Conservation (phyloP, 1,140 invertebrate genomes). For the Ridgeia piscesae region DNA sequence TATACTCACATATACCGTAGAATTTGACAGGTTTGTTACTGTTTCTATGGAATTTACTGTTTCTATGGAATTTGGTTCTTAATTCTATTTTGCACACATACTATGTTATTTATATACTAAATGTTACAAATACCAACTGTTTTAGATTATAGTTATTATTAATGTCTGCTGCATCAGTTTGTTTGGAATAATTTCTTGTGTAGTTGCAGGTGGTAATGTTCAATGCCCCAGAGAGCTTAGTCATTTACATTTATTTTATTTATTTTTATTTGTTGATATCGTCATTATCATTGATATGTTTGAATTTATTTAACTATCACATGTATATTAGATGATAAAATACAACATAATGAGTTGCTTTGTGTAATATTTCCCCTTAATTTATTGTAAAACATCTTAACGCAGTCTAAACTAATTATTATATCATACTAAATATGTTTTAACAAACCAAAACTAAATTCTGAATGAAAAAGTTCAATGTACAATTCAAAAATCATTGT, state of each 20-base stretch:
- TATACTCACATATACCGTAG: slow-evolving; percentile 57
- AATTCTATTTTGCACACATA: not conserved
- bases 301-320: not conserved
- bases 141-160: not conserved
- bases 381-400: too few species aligned
- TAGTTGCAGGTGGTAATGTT: not conserved
- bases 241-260: not conserved
- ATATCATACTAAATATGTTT: too few species aligned
- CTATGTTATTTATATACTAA: not conserved
- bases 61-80: not conserved
- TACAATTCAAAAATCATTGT: not conserved
- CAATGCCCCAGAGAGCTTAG: not conserved
- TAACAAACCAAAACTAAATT: not conserved
- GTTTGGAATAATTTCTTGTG: not conserved
- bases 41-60: too few species aligned
- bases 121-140: not conserved
- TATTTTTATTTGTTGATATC: not conserved
- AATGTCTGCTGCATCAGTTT: not conserved
- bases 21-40: slow-evolving; percentile 57
- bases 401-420: too few species aligned
- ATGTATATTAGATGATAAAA: not conserved
- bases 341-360: not conserved
- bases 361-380: too few species aligned
- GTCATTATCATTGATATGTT: too few species aligned
- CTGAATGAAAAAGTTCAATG: not conserved